Percentiles rank a stretch among this genome's conserved stretches.
phyloP scores from a whole-genome alignment of 2,797 vertebrate species.

The Todus mexicanus region DNA sequence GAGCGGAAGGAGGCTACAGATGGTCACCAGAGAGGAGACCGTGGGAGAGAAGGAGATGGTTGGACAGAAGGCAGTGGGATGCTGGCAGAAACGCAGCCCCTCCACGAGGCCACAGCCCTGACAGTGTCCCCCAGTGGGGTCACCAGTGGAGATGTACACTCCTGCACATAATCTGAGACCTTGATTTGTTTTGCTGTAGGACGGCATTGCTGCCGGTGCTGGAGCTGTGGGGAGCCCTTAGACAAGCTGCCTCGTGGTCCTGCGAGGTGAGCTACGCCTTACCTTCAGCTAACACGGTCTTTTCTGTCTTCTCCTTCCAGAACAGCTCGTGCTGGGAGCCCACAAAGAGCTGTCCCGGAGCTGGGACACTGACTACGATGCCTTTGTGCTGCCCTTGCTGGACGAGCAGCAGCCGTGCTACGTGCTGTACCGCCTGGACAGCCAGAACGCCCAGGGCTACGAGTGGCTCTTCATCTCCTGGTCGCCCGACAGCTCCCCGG shows the following conservation, averaged over 20 bases:
- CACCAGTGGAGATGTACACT: neutral
- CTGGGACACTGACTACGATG: constrained; percentile 94
- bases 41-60: neutral
- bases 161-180: rapidly evolving
- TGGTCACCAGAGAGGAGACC: neutral
- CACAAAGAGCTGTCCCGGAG: constrained; percentile 83
- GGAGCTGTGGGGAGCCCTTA: neutral
- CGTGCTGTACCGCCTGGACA: constrained; percentile 93
- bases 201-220: rapidly evolving
- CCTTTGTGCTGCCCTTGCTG: constrained; percentile 88
- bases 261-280: neutral
- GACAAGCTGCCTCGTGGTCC: rapidly evolving
- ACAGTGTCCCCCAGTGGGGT: neutral
- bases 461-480: constrained; percentile 98
- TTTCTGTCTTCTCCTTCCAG: constrained; percentile 70
- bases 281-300: neutral
- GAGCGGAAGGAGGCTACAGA: neutral
- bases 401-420: constrained; percentile 91
- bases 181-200: neutral
- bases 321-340: constrained; percentile 91
- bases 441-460: constrained; percentile 92
- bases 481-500: constrained; percentile 97
- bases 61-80: neutral
- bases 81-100: neutral
- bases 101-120: neutral